These are phyloP conservation scores for Tragelaphus eurycerus DNA, from an alignment of 2,797 vertebrate species.

Conservation along the genomic window DNA sequence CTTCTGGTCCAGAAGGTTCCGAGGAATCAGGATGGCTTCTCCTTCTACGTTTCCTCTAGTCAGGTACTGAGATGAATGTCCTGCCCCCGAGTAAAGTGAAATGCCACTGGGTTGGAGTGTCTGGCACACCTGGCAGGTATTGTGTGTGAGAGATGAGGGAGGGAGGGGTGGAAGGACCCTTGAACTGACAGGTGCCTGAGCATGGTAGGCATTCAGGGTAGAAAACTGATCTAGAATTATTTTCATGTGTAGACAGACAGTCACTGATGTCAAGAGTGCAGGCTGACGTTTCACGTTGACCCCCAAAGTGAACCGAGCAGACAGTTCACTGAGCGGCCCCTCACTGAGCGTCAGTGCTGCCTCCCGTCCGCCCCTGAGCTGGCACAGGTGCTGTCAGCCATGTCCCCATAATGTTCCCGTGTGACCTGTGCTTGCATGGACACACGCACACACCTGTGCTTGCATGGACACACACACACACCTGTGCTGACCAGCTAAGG, in stretches of 20 bases:
- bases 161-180: not conserved
- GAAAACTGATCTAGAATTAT: not conserved
- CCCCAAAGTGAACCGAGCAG: not conserved
- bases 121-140: not conserved
- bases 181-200: not conserved
- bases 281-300: not conserved
- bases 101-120: not conserved
- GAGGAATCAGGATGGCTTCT: not conserved
- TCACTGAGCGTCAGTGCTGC: not conserved
- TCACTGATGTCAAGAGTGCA: slow-evolving; percentile 49
- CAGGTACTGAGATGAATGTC: not conserved
- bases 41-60: not conserved
- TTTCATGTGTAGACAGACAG: slow-evolving; percentile 44
- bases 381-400: too few relatives aligned
- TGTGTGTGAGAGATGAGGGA: not conserved
- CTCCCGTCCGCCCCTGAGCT: not conserved
- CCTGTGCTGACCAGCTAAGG: too few relatives aligned
- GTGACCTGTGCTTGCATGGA: not conserved
- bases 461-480: not conserved
- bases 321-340: not conserved
- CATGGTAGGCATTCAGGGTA: not conserved
- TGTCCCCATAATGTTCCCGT: not conserved
- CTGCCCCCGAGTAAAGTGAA: not conserved
- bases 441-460: not conserved
- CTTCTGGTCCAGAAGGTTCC: not conserved